Evolutionary conservation across 1,140 invertebrate genomes (phyloP), one percentile per base, ranked within the genome.

Genomic region (Aplysia californica): DNA sequence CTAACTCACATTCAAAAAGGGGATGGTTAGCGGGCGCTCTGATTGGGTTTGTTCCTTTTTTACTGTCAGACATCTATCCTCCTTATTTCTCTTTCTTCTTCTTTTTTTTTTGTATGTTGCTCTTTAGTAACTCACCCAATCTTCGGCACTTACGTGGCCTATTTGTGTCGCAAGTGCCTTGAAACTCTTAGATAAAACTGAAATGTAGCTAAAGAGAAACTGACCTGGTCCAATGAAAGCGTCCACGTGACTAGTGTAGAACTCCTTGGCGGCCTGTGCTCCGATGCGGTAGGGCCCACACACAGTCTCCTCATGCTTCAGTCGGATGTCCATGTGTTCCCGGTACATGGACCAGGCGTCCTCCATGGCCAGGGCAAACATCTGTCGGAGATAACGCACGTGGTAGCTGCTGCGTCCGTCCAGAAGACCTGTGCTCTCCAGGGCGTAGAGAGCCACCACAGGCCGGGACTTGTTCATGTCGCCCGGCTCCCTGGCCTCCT

Each of bases 201-300:
- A n/a, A n/a, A n/a, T n/a, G n/a, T n/a, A n/a, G n/a, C n/a, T n/a
- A 10, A 66, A 33, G 10, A 3, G 31, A 20, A 5, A 66, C 23
- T 21, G 31, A 66, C 64, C 64, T 66, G 64, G 33, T 26, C 64
- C 64, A 23, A 66, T 33, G 64, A 66, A 66, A 20, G 36, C 64
- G 31, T 36, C 31, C 21, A 66, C 64, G 4, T 66, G 31, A 35
- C 36, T 10, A 10, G 26, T 10, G 33, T 36, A 35, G 36, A 33
- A 66, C 33, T 26, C 64, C 21, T 35, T 36, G 33, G 64, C 64
- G 10, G 23, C 64, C 21, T 33, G 23, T 33, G 64, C 64, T 36
- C 64, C 64, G 21, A 66, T 66, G 3, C 26, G 15, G 10, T 10
- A 61, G 6, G 58, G 58, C 26, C 58, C 58, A 21, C 18, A 29